Evolutionary conservation across 23 tunicate species (phyloP).

Genomic region (Trididemnum nubilum): DNA sequence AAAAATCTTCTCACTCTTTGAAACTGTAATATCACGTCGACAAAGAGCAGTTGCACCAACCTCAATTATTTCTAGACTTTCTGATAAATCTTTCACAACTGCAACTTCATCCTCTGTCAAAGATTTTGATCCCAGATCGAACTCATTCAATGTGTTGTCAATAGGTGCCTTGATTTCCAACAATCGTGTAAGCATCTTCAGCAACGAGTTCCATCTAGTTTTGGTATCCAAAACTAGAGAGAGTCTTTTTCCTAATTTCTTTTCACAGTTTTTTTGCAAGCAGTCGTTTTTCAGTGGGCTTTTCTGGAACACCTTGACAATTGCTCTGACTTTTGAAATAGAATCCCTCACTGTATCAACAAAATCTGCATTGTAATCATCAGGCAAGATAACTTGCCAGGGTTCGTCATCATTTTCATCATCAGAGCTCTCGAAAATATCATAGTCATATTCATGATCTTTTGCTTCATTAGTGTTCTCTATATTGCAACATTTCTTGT

Average conservation of each 20-base stretch:
- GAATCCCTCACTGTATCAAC: conserved; percentile 7
- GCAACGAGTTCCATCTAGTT: conserved; percentile 30
- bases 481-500: conserved; percentile 18
- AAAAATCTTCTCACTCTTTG: no score
- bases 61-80: no score
- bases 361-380: conserved; percentile 26
- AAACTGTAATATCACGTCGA: no score
- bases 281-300: conserved; percentile 17
- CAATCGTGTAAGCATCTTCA: conserved; percentile 36
- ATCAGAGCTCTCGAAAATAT: conserved; percentile 12
- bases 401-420: conserved; percentile 16
- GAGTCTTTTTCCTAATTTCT: conserved; percentile 18
- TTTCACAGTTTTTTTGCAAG: conserved; percentile 22
- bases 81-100: conserved; percentile 5
- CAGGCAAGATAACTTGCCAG: conserved; percentile 25
- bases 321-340: conserved; percentile 27
- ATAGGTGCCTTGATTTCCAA: conserved; percentile 33
- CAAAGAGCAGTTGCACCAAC: no score
- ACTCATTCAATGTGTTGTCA: conserved; percentile 17
- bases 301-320: conserved; percentile 12
- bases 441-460: neutral
- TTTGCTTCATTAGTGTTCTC: conserved; percentile 9
- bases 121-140: conserved; percentile 19
- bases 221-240: conserved; percentile 20
- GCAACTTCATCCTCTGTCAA: conserved; percentile 24